Evolutionary conservation across 1,140 invertebrate genomes (phyloP).

Genomic region (Magallana ariakensis): DNA sequence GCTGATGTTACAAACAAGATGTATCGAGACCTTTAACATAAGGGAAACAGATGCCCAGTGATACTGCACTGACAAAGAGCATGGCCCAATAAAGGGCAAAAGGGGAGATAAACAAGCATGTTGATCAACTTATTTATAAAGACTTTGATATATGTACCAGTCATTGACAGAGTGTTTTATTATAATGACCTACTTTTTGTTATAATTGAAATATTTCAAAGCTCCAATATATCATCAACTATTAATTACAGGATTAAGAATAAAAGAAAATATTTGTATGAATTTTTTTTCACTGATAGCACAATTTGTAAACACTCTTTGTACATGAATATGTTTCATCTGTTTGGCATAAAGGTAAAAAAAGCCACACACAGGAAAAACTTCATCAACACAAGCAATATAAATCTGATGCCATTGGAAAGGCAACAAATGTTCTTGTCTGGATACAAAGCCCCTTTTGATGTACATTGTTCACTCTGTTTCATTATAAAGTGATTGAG

Average conservation of each 20-base stretch:
- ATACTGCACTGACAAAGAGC: background rate
- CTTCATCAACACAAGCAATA: background rate
- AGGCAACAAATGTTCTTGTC: constrained; percentile 7
- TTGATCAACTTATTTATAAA: too few relatives aligned
- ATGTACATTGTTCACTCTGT: background rate
- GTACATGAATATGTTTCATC: background rate
- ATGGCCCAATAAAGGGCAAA: too few relatives aligned
- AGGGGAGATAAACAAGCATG: too few relatives aligned
- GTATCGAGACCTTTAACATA: background rate
- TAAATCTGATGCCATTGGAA: background rate
- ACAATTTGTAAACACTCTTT: background rate
- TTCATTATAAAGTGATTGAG: background rate
- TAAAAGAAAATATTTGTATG: too few relatives aligned
- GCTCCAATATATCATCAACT: too few relatives aligned
- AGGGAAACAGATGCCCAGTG: background rate
- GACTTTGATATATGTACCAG: too few relatives aligned
- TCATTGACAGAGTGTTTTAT: too few relatives aligned
- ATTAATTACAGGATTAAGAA: too few relatives aligned
- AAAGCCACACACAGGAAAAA: background rate
- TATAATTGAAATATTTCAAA: too few relatives aligned
- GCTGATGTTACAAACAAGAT: background rate
- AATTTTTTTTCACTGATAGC: too few relatives aligned
- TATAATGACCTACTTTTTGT: too few relatives aligned
- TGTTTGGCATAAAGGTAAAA: constrained; percentile 24
- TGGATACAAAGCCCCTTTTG: background rate